Conservation (phyloP, 2,888 invertebrate species). For the Eristalis pertinax region DNA sequence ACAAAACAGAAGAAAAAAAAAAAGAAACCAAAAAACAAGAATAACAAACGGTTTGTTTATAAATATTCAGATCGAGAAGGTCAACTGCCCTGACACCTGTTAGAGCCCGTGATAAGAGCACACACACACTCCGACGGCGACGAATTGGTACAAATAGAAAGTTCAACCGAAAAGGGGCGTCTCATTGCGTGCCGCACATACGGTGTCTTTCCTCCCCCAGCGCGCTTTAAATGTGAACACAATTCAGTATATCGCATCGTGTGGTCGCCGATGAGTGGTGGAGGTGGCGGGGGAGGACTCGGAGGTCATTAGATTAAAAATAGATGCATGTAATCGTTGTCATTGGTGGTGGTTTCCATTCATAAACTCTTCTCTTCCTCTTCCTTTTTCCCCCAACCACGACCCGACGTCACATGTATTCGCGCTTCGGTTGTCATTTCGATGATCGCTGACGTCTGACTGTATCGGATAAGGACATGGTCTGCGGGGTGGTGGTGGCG, state of each 20-base stretch:
- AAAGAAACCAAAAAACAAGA: neutral
- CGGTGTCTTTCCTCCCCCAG: neutral
- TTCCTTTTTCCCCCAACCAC: neutral
- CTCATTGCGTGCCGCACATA: constrained; percentile 1
- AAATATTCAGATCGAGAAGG: constrained; percentile 48
- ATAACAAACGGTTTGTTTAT: constrained; percentile 31
- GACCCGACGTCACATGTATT: constrained; percentile 1
- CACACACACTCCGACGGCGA: neutral
- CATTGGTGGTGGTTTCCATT: constrained; percentile 35
- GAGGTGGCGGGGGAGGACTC: neutral
- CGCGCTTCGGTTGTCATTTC: constrained; percentile 50
- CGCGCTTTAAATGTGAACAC: neutral
- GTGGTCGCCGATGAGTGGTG: neutral
- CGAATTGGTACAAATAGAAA: constrained; percentile 28
- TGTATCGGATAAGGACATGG: constrained; percentile 12
- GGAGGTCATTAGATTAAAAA: constrained; percentile 62
- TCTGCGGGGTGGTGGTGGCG: neutral
- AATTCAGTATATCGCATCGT: neutral
- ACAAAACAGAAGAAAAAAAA: neutral
- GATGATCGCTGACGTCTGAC: constrained; percentile 50
- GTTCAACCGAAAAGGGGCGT: constrained; percentile 22
- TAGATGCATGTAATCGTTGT: constrained; percentile 33
- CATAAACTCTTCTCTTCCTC: constrained; percentile 29
- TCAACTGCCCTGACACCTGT: constrained; percentile 47
- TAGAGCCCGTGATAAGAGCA: constrained; percentile 48